Conservation (phyloP, 2,113 vertebrate genomes). For the Chauna torquata region DNA sequence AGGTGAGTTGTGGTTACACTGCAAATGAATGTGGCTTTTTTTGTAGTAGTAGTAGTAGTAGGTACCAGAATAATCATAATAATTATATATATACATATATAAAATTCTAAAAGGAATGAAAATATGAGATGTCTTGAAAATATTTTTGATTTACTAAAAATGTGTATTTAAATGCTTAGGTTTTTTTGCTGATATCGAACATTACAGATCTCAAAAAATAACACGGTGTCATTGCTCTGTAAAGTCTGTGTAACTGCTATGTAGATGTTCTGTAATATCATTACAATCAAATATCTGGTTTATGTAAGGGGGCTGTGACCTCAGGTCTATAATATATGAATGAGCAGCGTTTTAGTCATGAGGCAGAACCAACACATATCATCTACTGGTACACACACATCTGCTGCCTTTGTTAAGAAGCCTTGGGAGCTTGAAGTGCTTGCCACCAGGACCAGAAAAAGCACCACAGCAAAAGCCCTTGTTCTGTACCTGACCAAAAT, state of each 20-base stretch:
- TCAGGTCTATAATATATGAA: not conserved
- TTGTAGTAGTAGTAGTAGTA: not conserved
- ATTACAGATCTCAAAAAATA: not conserved
- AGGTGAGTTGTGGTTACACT: not conserved
- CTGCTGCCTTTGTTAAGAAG: not conserved
- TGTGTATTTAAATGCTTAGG: not conserved
- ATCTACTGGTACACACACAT: not conserved
- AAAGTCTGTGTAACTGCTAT: not conserved
- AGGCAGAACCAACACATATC: not conserved
- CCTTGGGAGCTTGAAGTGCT: not conserved
- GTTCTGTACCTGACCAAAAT: constrained; percentile 48
- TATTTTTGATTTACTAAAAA: not conserved
- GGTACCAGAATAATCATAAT: not conserved
- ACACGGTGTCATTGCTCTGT: fast-evolving
- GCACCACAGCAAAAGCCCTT: not conserved
- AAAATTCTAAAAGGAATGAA: not conserved
- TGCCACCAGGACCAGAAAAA: not conserved
- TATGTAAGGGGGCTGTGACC: not conserved
- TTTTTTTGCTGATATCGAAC: not conserved
- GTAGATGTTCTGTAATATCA: not conserved
- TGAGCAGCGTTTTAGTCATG: not conserved
- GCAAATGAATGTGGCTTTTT: not conserved
- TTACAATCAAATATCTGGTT: not conserved
- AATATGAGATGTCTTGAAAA: not conserved
- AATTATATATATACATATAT: not conserved